Conservation (phyloP, 2,888 invertebrate genomes). For the Ennomos fuscantarius region DNA sequence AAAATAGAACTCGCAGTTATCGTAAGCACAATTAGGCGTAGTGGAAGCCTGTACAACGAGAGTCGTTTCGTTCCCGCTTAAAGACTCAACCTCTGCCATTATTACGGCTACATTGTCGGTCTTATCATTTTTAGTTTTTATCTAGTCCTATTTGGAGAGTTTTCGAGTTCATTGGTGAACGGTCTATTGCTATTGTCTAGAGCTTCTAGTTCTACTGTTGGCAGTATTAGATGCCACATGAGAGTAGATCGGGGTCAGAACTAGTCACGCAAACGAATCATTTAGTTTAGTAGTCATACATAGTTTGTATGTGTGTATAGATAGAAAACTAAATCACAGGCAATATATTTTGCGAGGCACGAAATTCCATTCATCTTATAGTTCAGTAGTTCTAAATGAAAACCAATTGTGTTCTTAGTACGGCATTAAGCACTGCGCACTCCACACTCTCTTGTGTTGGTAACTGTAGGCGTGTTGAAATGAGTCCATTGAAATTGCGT, state of each 20-base stretch:
- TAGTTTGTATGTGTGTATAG: slow-evolving; percentile 30
- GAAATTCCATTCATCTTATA: slow-evolving; percentile 52
- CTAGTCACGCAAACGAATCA: slow-evolving; percentile 46
- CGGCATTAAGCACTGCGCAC: slow-evolving; percentile 49
- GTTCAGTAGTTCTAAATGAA: slow-evolving; percentile 56
- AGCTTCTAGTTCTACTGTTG: slow-evolving; percentile 11
- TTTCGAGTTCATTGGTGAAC: slow-evolving; percentile 25
- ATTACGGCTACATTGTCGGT: slow-evolving; percentile 51
- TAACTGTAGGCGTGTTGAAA: slow-evolving; percentile 22
- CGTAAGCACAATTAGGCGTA: slow-evolving; percentile 64
- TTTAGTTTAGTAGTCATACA: slow-evolving; percentile 36
- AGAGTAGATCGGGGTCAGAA: slow-evolving; percentile 11
- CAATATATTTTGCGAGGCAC: slow-evolving; percentile 51
- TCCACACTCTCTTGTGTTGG: slow-evolving; percentile 48
- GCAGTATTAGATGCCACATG: slow-evolving; percentile 1
- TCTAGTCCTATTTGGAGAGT: slow-evolving; percentile 30
- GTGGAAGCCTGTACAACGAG: slow-evolving; percentile 51
- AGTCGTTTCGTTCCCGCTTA: slow-evolving; percentile 56
- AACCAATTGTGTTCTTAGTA: slow-evolving; percentile 61
- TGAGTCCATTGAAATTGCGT: slow-evolving; percentile 38
- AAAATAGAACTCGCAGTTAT: slow-evolving; percentile 48
- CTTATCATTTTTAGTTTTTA: slow-evolving; percentile 43
- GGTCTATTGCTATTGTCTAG: slow-evolving; percentile 34
- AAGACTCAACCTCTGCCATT: slow-evolving; percentile 58
- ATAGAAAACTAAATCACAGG: slow-evolving; percentile 49